Conservation (phyloP, 2,113 vertebrate genomes). For the Verasper variegatus region DNA sequence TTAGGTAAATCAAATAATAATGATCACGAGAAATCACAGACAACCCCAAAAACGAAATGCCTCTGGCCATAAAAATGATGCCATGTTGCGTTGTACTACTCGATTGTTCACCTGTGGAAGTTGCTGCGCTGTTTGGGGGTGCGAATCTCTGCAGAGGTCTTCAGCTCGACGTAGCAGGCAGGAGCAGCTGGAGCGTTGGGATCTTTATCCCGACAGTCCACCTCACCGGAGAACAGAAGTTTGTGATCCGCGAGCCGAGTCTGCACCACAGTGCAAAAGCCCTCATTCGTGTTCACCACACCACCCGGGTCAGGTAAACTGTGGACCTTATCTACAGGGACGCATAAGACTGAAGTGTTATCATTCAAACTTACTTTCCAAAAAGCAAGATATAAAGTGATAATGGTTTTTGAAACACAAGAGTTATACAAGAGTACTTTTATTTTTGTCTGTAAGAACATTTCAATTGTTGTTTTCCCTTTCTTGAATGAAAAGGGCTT, state of each 20-base stretch:
- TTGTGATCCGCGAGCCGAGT: constrained; percentile 86
- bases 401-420: too few relatives aligned
- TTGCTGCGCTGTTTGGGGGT: constrained; percentile 87
- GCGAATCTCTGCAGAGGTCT: constrained; percentile 90
- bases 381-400: too few relatives aligned
- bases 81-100: too few relatives aligned
- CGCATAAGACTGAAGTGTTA: constrained; percentile 4
- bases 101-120: constrained; percentile 85
- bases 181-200: constrained; percentile 80
- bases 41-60: too few relatives aligned
- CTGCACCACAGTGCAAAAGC: constrained; percentile 91
- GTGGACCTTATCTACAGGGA: constrained; percentile 78
- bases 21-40: too few relatives aligned
- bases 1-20: too few relatives aligned
- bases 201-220: constrained; percentile 87
- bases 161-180: constrained; percentile 89
- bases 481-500: not conserved
- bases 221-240: constrained; percentile 90
- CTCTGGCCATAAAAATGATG: too few relatives aligned
- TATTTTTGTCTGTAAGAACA: not conserved
- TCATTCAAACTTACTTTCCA: not conserved
- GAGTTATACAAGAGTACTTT: not conserved
- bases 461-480: not conserved
- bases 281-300: constrained; percentile 92
- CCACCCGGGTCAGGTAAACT: constrained; percentile 83